These are phyloP conservation scores for Amorpha juglandis DNA, from an alignment of 2,888 invertebrate genomes.

Conservation along the genomic window DNA sequence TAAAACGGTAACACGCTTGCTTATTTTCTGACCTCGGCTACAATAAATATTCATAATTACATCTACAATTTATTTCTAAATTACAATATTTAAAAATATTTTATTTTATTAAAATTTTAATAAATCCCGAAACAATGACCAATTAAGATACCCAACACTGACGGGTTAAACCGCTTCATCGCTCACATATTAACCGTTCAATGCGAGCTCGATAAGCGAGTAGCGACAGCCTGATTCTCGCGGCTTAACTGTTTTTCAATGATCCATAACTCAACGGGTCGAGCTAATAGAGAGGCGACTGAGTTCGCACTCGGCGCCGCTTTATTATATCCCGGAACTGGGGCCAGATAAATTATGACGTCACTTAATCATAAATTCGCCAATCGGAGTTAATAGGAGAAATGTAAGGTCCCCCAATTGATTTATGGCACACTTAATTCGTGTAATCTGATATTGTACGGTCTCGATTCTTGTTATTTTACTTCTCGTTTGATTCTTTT, in stretches of 20 bases:
- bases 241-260: conserved; percentile 45
- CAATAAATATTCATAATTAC: too few relatives aligned
- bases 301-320: conserved; percentile 55
- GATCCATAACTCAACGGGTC: conserved; percentile 54
- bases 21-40: too few relatives aligned
- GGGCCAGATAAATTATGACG: conserved; percentile 65
- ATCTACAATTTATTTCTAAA: too few relatives aligned
- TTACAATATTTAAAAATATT: too few relatives aligned
- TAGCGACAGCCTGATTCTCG: conserved; percentile 15
- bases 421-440: conserved; percentile 58
- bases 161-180: background rate
- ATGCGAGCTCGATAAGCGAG: conserved; percentile 33
- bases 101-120: too few relatives aligned
- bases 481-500: conserved; percentile 9
- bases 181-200: conserved; percentile 22
- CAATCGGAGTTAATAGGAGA: conserved; percentile 63
- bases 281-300: conserved; percentile 63
- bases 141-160: conserved; percentile 1
- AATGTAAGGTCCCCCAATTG: conserved; percentile 52
- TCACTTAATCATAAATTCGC: conserved; percentile 68
- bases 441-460: conserved; percentile 22
- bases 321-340: conserved; percentile 61
- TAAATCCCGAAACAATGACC: background rate
- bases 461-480: background rate
- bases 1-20: too few relatives aligned